phyloP scores from a whole-genome alignment of 2,797 vertebrate species.

The Capromys pilorides region DNA sequence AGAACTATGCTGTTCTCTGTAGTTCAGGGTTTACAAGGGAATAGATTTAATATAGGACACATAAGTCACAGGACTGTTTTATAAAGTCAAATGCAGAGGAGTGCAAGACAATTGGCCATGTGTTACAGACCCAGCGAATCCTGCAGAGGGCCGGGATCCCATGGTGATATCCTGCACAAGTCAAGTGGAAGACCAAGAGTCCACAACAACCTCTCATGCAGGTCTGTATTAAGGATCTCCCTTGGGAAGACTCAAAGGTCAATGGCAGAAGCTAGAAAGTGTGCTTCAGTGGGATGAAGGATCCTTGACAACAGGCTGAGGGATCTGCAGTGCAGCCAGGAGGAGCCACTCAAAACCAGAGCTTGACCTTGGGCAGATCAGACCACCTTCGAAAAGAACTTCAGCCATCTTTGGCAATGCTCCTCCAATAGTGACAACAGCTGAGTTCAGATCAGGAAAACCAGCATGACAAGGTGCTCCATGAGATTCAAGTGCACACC shows the following conservation, averaged over 20 bases:
- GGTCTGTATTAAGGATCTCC: not conserved
- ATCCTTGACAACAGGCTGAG: not conserved
- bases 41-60: not conserved
- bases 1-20: not conserved
- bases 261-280: not conserved
- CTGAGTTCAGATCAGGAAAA: not conserved
- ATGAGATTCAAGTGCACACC: no score
- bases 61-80: not conserved
- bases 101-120: not conserved
- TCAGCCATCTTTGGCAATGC: not conserved
- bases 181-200: not conserved
- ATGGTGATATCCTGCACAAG: not conserved
- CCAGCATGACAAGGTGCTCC: no score
- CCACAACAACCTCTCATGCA: not conserved
- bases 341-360: not conserved
- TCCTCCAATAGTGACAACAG: not conserved
- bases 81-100: not conserved
- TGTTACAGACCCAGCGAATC: no score
- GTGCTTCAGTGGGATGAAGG: not conserved
- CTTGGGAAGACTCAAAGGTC: not conserved
- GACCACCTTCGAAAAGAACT: not conserved
- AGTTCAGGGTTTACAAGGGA: not conserved
- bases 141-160: not conserved
- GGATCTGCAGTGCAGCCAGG: not conserved
- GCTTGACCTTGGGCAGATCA: no score